A percentile compares a stretch with the other conserved stretches of the same genome.
Conservation (phyloP, 37 sponge, comb jelly and placozoan species). For the Chondrosia reniformis region DNA sequence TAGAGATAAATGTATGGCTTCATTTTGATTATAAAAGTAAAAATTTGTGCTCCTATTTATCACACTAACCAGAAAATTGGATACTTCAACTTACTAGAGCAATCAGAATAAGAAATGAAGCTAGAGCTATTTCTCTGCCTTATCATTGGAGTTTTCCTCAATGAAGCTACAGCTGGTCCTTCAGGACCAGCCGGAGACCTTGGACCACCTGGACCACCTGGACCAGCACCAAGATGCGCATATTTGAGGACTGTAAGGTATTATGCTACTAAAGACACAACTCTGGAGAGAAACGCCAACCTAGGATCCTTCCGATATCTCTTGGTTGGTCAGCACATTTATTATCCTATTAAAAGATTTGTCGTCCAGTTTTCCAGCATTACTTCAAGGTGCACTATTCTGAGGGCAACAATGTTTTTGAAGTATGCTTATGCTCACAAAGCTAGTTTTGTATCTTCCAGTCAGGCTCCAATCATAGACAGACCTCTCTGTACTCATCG, state of each 20-base stretch:
- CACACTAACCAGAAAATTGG: too few species aligned
- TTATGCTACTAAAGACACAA: neutral
- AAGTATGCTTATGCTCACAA: neutral
- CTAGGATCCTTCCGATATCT: neutral
- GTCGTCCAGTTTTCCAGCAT: neutral
- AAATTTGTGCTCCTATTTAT: too few species aligned
- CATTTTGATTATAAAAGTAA: too few species aligned
- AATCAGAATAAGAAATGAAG: too few species aligned
- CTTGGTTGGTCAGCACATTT: neutral
- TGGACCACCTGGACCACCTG: too few species aligned
- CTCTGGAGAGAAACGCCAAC: neutral
- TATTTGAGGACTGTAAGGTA: neutral
- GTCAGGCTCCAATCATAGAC: neutral
- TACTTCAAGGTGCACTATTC: neutral
- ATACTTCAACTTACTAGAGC: too few species aligned
- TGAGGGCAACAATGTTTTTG: neutral
- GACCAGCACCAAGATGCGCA: too few species aligned
- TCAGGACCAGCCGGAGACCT: too few species aligned
- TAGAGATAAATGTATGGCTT: too few species aligned
- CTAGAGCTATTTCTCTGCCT: too few species aligned
- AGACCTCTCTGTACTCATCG: neutral
- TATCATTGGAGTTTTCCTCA: too few species aligned
- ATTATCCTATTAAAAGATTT: neutral
- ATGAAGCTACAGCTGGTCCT: too few species aligned
- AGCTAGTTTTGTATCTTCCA: neutral